Evolutionary conservation across 2,113 vertebrate species (phyloP).

Genomic region (Macrotis lagotis): DNA sequence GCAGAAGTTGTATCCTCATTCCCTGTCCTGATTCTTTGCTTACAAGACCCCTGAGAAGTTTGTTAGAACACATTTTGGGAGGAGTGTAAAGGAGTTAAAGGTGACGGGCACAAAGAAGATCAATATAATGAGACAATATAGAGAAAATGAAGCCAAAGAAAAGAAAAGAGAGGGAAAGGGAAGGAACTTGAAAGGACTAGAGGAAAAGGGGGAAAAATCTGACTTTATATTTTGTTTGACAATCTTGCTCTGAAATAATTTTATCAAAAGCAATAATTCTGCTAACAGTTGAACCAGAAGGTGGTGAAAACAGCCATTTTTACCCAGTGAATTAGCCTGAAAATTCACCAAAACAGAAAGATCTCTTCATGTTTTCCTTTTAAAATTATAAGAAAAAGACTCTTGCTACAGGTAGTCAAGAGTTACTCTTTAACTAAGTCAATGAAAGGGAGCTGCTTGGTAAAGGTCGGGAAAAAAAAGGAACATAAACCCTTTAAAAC

Average conservation of each 20-base stretch:
- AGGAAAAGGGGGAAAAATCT: neutral
- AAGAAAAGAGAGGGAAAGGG: too few species aligned
- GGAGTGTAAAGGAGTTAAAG: too few species aligned
- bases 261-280: neutral
- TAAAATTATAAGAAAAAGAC: neutral
- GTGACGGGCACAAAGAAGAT: too few species aligned
- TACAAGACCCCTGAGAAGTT: too few species aligned
- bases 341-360: neutral
- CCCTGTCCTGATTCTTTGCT: too few species aligned
- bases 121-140: too few species aligned
- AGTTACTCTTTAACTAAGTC: conserved; percentile 29
- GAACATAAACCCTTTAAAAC: conserved; percentile 57
- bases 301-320: neutral
- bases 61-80: too few species aligned
- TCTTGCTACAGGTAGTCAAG: conserved; percentile 5
- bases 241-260: neutral
- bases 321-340: conserved; percentile 4
- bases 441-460: conserved; percentile 15
- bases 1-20: too few species aligned
- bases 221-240: neutral
- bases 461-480: conserved; percentile 36
- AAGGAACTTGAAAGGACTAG: neutral
- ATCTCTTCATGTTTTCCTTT: neutral
- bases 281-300: neutral
- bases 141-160: too few species aligned